Base-by-base conservation (phyloP, 2,888 invertebrate species). In the Clunio marinus region DNA sequence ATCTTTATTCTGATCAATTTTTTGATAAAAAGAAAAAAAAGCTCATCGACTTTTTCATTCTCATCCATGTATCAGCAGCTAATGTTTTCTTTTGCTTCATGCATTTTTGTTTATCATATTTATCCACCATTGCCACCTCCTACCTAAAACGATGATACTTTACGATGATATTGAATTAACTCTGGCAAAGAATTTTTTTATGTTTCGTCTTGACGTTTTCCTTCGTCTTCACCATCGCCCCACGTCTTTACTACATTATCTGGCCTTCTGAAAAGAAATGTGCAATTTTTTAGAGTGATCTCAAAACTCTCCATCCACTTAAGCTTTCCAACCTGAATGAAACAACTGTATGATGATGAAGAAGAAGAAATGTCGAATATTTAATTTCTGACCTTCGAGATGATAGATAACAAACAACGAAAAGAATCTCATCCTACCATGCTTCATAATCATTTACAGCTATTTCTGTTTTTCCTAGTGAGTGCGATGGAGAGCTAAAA, bases 21-120 rank as follows among this genome's bases (percentile, higher is more conserved):
- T 51, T 51, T 51, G 51, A 51, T 51, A 51, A 51, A n/a, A 51
- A n/a, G 3, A 51, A 51, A 51, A n/a, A n/a, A n/a, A n/a, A n/a
- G n/a, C n/a, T n/a, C n/a, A n/a, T n/a, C n/a, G n/a, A n/a, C n/a
- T 51, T 17, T 51, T 51, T 8, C 17, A 8, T 8, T 51, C 22
- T 51, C 51, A 51, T 51, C 20, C 51, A 17, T 17, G 17, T 17
- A 4, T 4, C 51, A 51, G 7, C 2, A 51, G 51, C n/a, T 17
- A n/a, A 17, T 17, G n/a, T 45, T 13, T n/a, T 45, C 15, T 13
- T 8, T 22, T 51, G 7, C 17, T 51, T 8, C 8, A 20, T 20
- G 22, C 22, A 51, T 20, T 20, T 51, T 51, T n/a, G 32, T 32
- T 32, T 32, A 32, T 32, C 41, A 41, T 41, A 41, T 41, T 41